A percentile compares a stretch with the other conserved stretches of the same genome.
Conservation (phyloP, 1,140 invertebrate genomes). For the Chlorops oryzae region DNA sequence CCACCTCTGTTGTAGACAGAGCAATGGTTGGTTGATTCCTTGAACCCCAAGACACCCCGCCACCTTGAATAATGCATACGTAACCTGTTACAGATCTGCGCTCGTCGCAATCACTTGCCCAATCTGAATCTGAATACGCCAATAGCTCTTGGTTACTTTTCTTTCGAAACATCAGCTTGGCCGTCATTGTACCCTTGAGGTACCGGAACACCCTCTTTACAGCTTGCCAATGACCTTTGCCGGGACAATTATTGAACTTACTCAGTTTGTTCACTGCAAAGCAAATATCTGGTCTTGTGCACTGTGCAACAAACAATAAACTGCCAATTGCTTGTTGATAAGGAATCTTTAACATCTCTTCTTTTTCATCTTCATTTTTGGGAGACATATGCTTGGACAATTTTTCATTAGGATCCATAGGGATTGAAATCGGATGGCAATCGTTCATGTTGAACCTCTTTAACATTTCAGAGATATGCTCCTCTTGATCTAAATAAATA, state of each 20-base stretch:
- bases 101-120: conserved; percentile 28
- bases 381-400: too few species aligned
- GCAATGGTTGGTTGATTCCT: too few species aligned
- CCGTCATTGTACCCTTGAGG: not conserved
- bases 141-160: not conserved
- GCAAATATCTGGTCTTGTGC: conserved; percentile 40
- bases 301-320: conserved; percentile 34
- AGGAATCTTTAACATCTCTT: conserved; percentile 16
- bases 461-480: not conserved
- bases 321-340: conserved; percentile 27
- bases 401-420: conserved; percentile 2
- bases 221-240: not conserved
- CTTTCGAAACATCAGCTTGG: too few species aligned
- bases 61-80: conserved; percentile 23
- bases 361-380: not conserved
- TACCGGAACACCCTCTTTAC: conserved; percentile 8
- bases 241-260: conserved; percentile 24
- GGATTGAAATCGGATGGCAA: conserved; percentile 8
- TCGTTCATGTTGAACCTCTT: conserved; percentile 7
- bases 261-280: conserved; percentile 24
- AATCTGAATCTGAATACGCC: conserved; percentile 3
- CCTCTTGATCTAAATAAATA: not conserved
- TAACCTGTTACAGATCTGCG: conserved; percentile 34
- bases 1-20: too few species aligned
- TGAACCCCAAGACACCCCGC: conserved; percentile 31